Conservation (phyloP, 2,888 invertebrate species). For the Noctua janthe region DNA sequence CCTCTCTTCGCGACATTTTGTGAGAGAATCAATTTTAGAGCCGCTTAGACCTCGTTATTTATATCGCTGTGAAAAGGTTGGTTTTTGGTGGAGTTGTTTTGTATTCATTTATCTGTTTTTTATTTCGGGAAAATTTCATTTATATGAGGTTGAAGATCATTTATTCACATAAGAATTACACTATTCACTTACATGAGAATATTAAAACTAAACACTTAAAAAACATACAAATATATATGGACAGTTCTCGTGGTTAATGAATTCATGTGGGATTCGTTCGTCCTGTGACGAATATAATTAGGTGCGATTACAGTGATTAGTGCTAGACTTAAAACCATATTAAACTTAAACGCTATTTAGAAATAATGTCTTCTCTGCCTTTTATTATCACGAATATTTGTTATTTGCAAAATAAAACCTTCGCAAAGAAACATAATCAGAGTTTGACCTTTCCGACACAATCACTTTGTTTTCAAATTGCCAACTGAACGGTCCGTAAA, state of each 20-base stretch:
- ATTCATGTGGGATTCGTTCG: not conserved
- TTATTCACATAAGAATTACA: too few species aligned
- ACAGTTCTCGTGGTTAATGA: not conserved
- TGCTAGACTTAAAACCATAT: not conserved
- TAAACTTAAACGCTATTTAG: not conserved
- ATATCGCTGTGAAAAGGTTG: slow-evolving; percentile 14
- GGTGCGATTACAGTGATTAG: not conserved
- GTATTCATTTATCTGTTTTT: not conserved
- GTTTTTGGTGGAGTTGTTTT: slow-evolving; percentile 6
- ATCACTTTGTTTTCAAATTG: slow-evolving; percentile 28
- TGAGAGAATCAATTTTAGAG: slow-evolving; percentile 56
- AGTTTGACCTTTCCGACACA: slow-evolving; percentile 18
- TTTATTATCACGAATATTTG: not conserved
- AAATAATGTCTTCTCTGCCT: not conserved
- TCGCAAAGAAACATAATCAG: slow-evolving; percentile 1
- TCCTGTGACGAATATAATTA: not conserved
- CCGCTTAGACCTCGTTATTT: slow-evolving; percentile 45
- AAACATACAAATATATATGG: too few species aligned
- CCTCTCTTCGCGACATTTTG: slow-evolving; percentile 43
- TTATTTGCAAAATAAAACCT: not conserved
- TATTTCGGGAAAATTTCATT: not conserved
- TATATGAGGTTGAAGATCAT: too few species aligned
- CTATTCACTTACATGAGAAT: too few species aligned
- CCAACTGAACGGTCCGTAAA: slow-evolving; percentile 14
- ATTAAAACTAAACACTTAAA: too few species aligned